These are phyloP conservation scores for Menidia beryllina DNA, from an alignment of 2,113 vertebrate species.

Conservation along the genomic window DNA sequence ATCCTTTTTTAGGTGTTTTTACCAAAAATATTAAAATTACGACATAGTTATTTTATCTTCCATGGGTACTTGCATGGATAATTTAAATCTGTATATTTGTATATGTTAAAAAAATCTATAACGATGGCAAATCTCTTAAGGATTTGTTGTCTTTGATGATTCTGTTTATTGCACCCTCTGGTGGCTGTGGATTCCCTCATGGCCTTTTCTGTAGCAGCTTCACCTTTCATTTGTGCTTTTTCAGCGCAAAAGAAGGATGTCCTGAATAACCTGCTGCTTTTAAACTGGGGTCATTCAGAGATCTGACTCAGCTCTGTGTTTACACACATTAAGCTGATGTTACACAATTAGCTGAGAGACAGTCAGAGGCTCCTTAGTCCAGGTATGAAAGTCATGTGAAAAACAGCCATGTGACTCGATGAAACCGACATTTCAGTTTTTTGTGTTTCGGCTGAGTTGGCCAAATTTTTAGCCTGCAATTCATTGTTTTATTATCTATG, in stretches of 20 bases:
- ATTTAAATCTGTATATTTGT: slow-evolving; percentile 48
- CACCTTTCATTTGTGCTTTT: no score
- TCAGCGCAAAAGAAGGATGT: no score
- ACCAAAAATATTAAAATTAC: slow-evolving; percentile 22
- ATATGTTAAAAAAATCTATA: slow-evolving; percentile 20
- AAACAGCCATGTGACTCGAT: slow-evolving; percentile 2
- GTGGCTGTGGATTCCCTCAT: slow-evolving; percentile 8
- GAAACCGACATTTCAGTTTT: slow-evolving; percentile 48
- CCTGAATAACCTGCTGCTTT: no score
- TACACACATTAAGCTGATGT: no score
- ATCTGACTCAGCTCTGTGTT: no score
- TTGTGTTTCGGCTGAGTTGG: slow-evolving; percentile 12
- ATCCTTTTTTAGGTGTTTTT: slow-evolving; percentile 8
- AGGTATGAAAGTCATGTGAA: no score
- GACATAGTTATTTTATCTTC: neutral
- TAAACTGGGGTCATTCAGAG: no score
- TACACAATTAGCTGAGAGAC: no score
- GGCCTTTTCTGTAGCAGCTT: slow-evolving; percentile 12
- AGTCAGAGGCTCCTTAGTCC: no score
- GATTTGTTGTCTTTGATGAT: slow-evolving; percentile 1
- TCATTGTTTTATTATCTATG: neutral
- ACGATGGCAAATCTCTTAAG: neutral
- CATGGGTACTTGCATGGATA: slow-evolving; percentile 11
- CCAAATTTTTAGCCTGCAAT: slow-evolving; percentile 18
- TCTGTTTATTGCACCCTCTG: slow-evolving; percentile 17